These are phyloP conservation scores for Girardinichthys multiradiatus DNA, from an alignment of 2,113 vertebrate genomes.

Conservation along the genomic window DNA sequence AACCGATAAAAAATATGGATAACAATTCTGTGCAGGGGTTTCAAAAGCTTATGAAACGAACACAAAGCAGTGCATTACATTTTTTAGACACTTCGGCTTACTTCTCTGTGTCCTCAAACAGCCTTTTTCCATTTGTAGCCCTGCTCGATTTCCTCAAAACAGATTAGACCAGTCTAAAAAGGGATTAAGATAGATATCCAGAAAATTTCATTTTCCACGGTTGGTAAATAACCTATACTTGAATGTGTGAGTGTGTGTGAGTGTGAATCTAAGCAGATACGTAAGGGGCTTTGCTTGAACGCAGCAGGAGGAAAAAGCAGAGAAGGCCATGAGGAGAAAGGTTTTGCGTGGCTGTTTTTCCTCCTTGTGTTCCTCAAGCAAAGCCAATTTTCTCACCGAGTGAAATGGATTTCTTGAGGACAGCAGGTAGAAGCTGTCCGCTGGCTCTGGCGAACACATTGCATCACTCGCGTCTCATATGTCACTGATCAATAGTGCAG, in stretches of 20 bases:
- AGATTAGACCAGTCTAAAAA: slow-evolving; percentile 61
- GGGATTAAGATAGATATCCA: slow-evolving; percentile 70
- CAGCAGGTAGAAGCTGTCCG: slow-evolving; percentile 40
- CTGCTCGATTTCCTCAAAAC: slow-evolving; percentile 31
- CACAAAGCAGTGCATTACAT: background rate
- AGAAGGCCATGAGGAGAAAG: slow-evolving; percentile 29
- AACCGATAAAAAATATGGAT: background rate
- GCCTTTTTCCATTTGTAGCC: slow-evolving; percentile 38
- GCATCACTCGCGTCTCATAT: slow-evolving; percentile 8
- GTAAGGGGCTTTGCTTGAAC: slow-evolving; percentile 48
- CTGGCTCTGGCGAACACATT: slow-evolving; percentile 13
- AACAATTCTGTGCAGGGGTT: background rate
- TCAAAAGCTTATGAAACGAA: background rate
- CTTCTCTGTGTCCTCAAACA: slow-evolving; percentile 40
- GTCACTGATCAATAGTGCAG: slow-evolving; percentile 28
- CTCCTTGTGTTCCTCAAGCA: slow-evolving; percentile 36
- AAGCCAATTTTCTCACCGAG: slow-evolving; percentile 68
- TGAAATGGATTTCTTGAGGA: slow-evolving; percentile 66
- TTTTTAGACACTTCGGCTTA: slow-evolving; percentile 9
- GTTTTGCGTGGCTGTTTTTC: slow-evolving; percentile 31
- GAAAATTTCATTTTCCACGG: slow-evolving; percentile 53
- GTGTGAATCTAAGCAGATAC: slow-evolving; percentile 30
- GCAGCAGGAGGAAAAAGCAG: slow-evolving; percentile 36
- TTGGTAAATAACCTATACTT: slow-evolving; percentile 59
- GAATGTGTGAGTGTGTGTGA: background rate